phyloP scores from a whole-genome alignment of 2,113 vertebrate genomes.

The Macquaria ambigua region DNA sequence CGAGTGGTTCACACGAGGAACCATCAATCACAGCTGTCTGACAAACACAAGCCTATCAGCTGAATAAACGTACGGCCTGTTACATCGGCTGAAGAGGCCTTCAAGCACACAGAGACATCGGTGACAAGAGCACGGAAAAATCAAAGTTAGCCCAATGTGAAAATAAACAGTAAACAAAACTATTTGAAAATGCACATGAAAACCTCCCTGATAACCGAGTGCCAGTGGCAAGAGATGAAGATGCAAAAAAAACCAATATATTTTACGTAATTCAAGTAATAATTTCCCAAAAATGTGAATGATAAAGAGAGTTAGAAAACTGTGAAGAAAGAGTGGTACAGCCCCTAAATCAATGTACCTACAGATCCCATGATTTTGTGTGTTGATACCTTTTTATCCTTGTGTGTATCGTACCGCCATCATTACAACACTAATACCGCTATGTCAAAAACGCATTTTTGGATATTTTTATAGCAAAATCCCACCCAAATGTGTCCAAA shows the following conservation, averaged over 20 bases:
- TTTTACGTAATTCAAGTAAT: slow-evolving; percentile 25
- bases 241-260: neutral
- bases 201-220: neutral
- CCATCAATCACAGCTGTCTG: neutral
- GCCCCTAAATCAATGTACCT: neutral
- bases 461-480: neutral
- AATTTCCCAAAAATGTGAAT: slow-evolving; percentile 51
- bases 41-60: neutral
- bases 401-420: neutral
- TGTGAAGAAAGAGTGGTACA: slow-evolving; percentile 5
- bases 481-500: neutral
- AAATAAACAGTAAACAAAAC: neutral
- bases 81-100: slow-evolving; percentile 1
- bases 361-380: neutral
- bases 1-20: neutral
- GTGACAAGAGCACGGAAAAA: slow-evolving; percentile 43
- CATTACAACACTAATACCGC: neutral
- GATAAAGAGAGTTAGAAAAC: neutral
- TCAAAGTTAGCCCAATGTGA: slow-evolving; percentile 5
- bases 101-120: slow-evolving; percentile 35
- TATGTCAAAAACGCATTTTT: neutral
- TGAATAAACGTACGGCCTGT: neutral
- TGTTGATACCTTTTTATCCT: neutral
- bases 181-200: slow-evolving; percentile 10
- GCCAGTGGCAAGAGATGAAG: neutral